Evolutionary conservation across 2,888 invertebrate genomes (phyloP), one percentile per base, ranked within the genome.

Genomic region (Furcula furcula): DNA sequence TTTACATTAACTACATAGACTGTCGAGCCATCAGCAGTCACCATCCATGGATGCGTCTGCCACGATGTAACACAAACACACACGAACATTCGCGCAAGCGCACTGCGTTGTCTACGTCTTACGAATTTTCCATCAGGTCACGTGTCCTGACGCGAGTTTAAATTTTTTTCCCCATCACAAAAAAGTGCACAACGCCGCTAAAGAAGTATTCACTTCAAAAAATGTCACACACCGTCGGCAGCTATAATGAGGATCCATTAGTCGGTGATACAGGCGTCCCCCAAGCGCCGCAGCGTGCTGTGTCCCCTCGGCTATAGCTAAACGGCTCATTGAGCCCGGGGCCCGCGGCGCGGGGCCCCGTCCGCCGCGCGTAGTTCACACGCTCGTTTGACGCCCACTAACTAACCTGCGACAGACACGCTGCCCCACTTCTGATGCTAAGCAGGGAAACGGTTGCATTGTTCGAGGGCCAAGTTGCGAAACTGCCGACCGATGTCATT

Each of bases 281-380:
- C 3, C 23, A 7, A 6, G 7, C 23, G 10, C 7, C 23, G 23
- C 23, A 13, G 23, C 7, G 11, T 12, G 12, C 12, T 12, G 29
- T 21, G 29, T 29, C 29, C 29, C 29, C 29, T 29, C 29, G 20
- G 12, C 23, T 23, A 23, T 7, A 23, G 23, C 23, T 23, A 12
- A 23, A 23, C 23, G 23, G 7, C 23, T 23, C 12, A 12, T 23
- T 23, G 23, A 12, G 23, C 23, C 23, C 7, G 2, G 6, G 7
- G 6, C 7, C 20, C 7, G 7, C 20, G 20, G 7, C 20, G 16
- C 16, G 4, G 16, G 3, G 9, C 21, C 5, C 21, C 21, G 21
- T 10, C 18, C 18, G 18, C 28, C n/a, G 18, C 20, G 1, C 20
- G 9, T 19, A 13, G 20, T 21, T 20, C 13, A 29, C 29, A 29